Evolutionary conservation across 2,888 invertebrate genomes (phyloP).

Genomic region (Acanthacorydalis orientalis): DNA sequence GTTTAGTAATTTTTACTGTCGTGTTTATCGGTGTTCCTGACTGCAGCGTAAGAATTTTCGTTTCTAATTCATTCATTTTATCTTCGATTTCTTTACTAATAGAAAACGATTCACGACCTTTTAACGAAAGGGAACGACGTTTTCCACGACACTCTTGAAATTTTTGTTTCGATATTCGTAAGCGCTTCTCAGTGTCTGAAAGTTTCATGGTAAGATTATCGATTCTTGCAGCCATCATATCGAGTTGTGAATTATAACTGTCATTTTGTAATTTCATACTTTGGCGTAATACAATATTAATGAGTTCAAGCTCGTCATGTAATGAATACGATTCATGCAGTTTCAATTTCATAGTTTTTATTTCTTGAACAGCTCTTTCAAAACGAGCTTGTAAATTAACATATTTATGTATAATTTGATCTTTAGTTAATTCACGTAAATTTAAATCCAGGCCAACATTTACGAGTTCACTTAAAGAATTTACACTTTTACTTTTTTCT

Average conservation of each 20-base stretch:
- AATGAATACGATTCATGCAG: slow-evolving; percentile 62
- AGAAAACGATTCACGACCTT: slow-evolving; percentile 57
- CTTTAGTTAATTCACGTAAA: slow-evolving; percentile 54
- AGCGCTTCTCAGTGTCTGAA: slow-evolving; percentile 65
- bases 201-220: slow-evolving; percentile 71
- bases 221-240: slow-evolving; percentile 66
- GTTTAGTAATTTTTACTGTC: slow-evolving; percentile 20
- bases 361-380: slow-evolving; percentile 68
- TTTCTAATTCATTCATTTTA: slow-evolving; percentile 65
- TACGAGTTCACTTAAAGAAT: slow-evolving; percentile 65
- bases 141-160: slow-evolving; percentile 63
- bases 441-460: slow-evolving; percentile 62
- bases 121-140: slow-evolving; percentile 63
- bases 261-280: slow-evolving; percentile 48
- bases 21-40: slow-evolving; percentile 19
- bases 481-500: slow-evolving; percentile 48
- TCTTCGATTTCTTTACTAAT: slow-evolving; percentile 73
- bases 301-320: slow-evolving; percentile 63
- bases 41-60: slow-evolving; percentile 54
- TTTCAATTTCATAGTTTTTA: slow-evolving; percentile 66
- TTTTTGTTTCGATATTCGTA: slow-evolving; percentile 62
- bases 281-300: slow-evolving; percentile 57
- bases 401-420: slow-evolving; percentile 65
- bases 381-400: slow-evolving; percentile 59
- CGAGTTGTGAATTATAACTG: slow-evolving; percentile 51